Conservation (phyloP, 30 jellyfish, hydroid and myxozoan species). For the Mastigias papua region DNA sequence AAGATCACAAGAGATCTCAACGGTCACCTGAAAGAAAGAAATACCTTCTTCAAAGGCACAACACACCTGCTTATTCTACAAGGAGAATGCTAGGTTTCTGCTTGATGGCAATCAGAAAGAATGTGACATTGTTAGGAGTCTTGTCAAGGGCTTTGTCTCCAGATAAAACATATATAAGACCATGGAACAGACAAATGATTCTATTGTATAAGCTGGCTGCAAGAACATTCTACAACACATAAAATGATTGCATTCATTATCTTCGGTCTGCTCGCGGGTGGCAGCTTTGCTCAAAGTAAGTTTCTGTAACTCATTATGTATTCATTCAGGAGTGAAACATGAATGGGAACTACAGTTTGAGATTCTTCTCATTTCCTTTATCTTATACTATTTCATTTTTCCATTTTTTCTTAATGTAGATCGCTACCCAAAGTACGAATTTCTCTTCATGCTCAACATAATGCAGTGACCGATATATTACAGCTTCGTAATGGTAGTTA, state of each 20-base stretch:
- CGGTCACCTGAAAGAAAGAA: neutral
- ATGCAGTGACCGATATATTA: too few relatives aligned
- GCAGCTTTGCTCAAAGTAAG: constrained; percentile 45
- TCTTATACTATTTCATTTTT: too few relatives aligned
- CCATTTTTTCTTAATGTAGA: too few relatives aligned
- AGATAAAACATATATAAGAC: neutral
- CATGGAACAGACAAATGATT: neutral
- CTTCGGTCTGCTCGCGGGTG: constrained; percentile 9
- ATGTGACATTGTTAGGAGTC: neutral
- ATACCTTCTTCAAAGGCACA: neutral
- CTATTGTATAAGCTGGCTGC: neutral
- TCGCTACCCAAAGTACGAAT: too few relatives aligned
- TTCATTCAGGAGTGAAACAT: too few relatives aligned
- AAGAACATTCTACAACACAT: neutral
- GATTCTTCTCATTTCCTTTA: too few relatives aligned
- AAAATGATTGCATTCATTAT: constrained; percentile 26
- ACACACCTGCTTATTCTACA: neutral
- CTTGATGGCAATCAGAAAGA: neutral
- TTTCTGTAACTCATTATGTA: too few relatives aligned
- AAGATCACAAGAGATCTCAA: too few relatives aligned
- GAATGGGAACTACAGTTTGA: too few relatives aligned
- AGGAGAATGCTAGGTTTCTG: neutral
- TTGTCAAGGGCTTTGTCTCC: neutral
- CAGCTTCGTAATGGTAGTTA: too few relatives aligned
- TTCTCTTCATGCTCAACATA: too few relatives aligned